Conservation (phyloP, 2,888 invertebrate genomes). For the Acanthosepion lycidas region DNA sequence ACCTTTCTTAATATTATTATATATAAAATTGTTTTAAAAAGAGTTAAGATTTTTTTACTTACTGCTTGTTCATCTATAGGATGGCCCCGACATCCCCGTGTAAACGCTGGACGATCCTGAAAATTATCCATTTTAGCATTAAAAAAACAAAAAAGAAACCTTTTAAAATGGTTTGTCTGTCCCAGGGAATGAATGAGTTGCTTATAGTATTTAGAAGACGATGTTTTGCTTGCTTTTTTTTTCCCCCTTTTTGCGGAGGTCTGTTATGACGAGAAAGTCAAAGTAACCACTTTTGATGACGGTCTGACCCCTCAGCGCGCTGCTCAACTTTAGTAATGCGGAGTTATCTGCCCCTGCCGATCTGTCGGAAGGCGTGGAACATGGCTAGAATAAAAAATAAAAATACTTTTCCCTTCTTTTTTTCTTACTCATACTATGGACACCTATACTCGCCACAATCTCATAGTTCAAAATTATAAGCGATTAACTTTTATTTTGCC, state of each 20-base stretch:
- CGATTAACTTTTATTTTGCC: too few species aligned
- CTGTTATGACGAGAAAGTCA: neutral
- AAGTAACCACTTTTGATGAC: neutral
- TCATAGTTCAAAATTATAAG: too few species aligned
- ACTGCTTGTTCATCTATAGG: neutral
- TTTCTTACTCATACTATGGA: too few species aligned
- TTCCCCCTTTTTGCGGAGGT: neutral
- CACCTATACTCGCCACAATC: too few species aligned
- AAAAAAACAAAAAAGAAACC: neutral
- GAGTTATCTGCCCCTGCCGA: neutral
- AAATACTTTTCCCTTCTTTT: too few species aligned
- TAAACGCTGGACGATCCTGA: neutral
- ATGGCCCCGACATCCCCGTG: neutral
- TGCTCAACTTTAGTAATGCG: neutral
- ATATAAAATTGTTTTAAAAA: too few species aligned
- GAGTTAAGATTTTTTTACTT: neutral
- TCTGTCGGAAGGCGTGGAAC: neutral
- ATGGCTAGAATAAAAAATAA: neutral
- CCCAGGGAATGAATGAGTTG: neutral
- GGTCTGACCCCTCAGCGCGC: neutral
- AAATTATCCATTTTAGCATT: neutral
- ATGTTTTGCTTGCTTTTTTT: neutral
- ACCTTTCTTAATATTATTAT: too few species aligned
- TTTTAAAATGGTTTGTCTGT: neutral
- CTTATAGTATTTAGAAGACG: neutral